Evolutionary conservation across 2,797 vertebrate genomes (phyloP), one percentile per base, ranked within the genome.

Genomic region (Falco naumanni): DNA sequence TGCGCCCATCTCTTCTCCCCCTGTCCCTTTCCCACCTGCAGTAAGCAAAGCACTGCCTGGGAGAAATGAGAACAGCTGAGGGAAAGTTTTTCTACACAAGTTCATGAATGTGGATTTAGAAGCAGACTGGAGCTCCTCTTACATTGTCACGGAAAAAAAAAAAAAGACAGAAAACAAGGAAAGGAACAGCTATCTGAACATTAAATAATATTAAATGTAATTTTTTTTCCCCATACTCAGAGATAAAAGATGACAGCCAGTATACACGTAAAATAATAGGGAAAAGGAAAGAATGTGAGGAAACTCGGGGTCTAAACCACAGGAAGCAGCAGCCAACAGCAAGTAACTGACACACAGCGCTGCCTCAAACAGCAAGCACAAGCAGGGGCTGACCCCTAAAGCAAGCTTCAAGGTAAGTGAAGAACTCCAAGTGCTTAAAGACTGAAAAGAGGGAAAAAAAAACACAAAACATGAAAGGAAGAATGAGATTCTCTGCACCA

Each of bases 191-290:
- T 41, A 82, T 14, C 13, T 13, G 3, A 61, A 81, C 4, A 39
- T 24, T 25, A 70, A 39, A 61, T 13, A 61, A 81, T 4, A 34
- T 24, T 25, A 70, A 39, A 61, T 13, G 3, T 29, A 56, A 19
- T 14, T 37, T 57, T 11, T 11, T 8, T 3, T 7, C 6, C 17
- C 33, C 25, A 28, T 26, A 54, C 21, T 33, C 17, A 7, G 25
- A 89, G 39, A 88, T 63, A 37, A 91, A 79, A 91, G 22, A 64
- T 33, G 18, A 57, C 41, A 92, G 33, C 7, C 33, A 43, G 41
- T 4, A n/a, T 1, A 4, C 0, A 5, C 22, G 11, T 43, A 70
- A 76, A 88, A 83, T 63, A 37, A 33, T 2, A 1, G 0, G 22
- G n/a, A 48, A 83, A 51, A 9, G 18, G 37, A 84, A 33, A 86